Evolutionary conservation across 2,888 invertebrate genomes (phyloP).

Genomic region (Charanyca ferruginea): DNA sequence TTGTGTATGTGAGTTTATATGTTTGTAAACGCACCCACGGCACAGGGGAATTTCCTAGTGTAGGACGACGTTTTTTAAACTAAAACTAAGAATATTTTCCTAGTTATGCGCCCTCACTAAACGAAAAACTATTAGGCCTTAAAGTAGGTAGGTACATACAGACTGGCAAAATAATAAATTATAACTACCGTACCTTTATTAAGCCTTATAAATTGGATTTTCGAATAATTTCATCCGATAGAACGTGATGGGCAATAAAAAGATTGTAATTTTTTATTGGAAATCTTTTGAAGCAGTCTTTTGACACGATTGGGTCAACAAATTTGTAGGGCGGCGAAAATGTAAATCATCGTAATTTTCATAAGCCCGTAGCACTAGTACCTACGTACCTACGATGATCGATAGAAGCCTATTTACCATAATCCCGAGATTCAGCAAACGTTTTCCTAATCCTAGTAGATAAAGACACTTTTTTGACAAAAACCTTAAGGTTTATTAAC

Average conservation of each 20-base stretch:
- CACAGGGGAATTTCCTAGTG: no score
- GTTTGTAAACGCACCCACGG: no score
- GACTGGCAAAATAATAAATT: constrained; percentile 12
- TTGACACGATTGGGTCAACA: constrained; percentile 28
- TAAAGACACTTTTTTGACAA: not conserved
- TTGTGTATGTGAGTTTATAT: no score
- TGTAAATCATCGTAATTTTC: constrained; percentile 45
- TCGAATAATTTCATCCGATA: constrained; percentile 31
- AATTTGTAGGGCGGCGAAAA: constrained; percentile 23
- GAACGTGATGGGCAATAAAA: constrained; percentile 44
- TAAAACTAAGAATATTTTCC: no score
- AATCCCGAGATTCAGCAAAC: constrained; percentile 11
- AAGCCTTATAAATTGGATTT: constrained; percentile 27
- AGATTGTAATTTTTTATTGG: constrained; percentile 21
- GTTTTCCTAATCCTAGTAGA: constrained; percentile 12
- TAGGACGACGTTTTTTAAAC: no score
- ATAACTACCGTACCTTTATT: not conserved
- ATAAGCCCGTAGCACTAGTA: constrained; percentile 14
- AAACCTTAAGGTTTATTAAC: not conserved
- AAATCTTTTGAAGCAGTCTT: constrained; percentile 17
- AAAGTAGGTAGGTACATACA: not conserved
- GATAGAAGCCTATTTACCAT: constrained; percentile 17
- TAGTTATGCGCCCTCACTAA: not conserved
- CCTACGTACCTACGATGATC: constrained; percentile 3
- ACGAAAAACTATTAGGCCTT: not conserved